Percentiles rank a stretch among this genome's conserved stretches.
Conservation (phyloP, 64 coral and sea anemone genomes). For the Pachyseris speciosa region DNA sequence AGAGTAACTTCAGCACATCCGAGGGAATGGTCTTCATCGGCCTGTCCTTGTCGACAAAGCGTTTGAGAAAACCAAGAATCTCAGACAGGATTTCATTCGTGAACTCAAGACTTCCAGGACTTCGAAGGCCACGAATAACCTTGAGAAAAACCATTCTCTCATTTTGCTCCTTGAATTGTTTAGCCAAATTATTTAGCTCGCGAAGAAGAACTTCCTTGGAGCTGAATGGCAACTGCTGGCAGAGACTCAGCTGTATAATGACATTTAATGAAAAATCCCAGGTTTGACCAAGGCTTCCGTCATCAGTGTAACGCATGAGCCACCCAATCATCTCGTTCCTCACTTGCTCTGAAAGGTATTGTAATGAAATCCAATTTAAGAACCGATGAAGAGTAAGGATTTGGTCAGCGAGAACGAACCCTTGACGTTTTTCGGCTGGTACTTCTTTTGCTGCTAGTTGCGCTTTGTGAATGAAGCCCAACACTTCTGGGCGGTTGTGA, state of each 20-base stretch:
- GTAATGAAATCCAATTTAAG: not conserved
- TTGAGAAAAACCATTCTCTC: not conserved
- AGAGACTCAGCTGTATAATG: not conserved
- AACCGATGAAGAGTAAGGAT: too few relatives aligned
- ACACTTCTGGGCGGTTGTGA: not conserved
- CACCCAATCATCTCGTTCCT: not conserved
- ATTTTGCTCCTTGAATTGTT: not conserved
- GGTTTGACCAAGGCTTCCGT: too few relatives aligned
- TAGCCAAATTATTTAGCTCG: not conserved
- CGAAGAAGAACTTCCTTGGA: not conserved
- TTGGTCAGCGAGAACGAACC: not conserved
- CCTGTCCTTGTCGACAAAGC: not conserved
- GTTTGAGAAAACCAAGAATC: not conserved
- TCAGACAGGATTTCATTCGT: not conserved
- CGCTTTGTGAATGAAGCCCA: not conserved
- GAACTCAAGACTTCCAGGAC: not conserved
- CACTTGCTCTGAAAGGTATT: not conserved
- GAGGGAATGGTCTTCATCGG: not conserved
- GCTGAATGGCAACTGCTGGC: not conserved
- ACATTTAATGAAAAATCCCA: not conserved
- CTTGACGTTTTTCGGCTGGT: not conserved
- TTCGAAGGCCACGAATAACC: not conserved
- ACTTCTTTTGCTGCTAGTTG: too few relatives aligned
- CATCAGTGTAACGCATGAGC: not conserved
- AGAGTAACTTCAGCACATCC: not conserved